These are phyloP conservation scores for Phrynosoma blainvillii DNA, from an alignment of 2,113 vertebrate species.

Conservation along the genomic window DNA sequence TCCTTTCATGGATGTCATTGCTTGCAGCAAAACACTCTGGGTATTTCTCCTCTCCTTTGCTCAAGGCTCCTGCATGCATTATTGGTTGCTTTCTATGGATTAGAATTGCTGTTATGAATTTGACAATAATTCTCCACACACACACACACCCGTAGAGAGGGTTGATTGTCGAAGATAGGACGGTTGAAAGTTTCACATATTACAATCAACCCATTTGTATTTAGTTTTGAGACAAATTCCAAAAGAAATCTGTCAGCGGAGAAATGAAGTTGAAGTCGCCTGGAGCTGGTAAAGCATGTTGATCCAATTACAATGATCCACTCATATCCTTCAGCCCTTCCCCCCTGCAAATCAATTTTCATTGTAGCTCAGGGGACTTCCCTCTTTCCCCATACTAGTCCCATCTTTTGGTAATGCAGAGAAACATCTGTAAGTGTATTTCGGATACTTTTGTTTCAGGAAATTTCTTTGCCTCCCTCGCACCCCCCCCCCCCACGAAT, in stretches of 20 bases:
- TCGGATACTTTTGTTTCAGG: slow-evolving; percentile 69
- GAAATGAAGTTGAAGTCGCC: slow-evolving; percentile 76
- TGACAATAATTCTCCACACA: slow-evolving; percentile 78
- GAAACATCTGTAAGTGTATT: slow-evolving; percentile 72
- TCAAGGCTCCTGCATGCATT: slow-evolving; percentile 31
- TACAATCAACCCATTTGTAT: slow-evolving; percentile 76
- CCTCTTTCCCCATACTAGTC: not conserved
- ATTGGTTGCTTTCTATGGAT: slow-evolving; percentile 56
- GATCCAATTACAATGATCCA: slow-evolving; percentile 79
- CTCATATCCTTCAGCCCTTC: slow-evolving; percentile 73
- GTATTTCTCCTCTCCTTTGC: slow-evolving; percentile 21
- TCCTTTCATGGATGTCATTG: slow-evolving; percentile 44
- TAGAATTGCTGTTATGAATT: slow-evolving; percentile 67
- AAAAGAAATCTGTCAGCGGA: slow-evolving; percentile 77
- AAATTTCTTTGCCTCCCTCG: slow-evolving; percentile 57
- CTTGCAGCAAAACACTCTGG: slow-evolving; percentile 39
- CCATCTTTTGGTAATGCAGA: slow-evolving; percentile 60
- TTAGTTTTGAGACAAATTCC: slow-evolving; percentile 75
- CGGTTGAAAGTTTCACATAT: slow-evolving; percentile 76
- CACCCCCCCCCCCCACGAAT: slow-evolving; percentile 47
- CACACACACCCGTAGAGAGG: slow-evolving; percentile 69
- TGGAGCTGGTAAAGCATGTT: slow-evolving; percentile 73
- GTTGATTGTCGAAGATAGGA: slow-evolving; percentile 73
- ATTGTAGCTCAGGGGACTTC: slow-evolving; percentile 72
- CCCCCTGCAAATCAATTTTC: slow-evolving; percentile 79